Evolutionary conservation across 2,113 vertebrate genomes (phyloP).

Genomic region (Romanogobio albipinnatus): DNA sequence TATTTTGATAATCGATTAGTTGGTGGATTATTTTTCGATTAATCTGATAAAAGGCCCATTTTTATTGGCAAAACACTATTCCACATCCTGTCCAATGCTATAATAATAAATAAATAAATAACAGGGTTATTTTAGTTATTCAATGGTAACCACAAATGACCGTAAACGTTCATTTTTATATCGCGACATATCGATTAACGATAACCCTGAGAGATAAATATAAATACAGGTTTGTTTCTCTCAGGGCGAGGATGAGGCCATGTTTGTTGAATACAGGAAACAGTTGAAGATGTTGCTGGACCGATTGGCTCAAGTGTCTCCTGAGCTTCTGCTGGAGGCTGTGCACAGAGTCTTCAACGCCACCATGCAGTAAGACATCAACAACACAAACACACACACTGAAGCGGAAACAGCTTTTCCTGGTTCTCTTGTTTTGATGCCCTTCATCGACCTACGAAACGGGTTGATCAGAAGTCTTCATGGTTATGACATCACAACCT

Average conservation of each 20-base stretch:
- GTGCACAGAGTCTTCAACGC: conserved; percentile 89
- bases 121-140: too few relatives aligned
- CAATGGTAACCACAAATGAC: too few relatives aligned
- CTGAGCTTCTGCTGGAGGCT: conserved; percentile 90
- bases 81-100: too few relatives aligned
- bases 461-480: background rate
- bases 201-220: too few relatives aligned
- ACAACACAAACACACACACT: background rate
- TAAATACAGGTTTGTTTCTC: background rate
- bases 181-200: too few relatives aligned
- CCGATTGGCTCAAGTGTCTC: conserved; percentile 94
- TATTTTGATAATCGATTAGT: too few relatives aligned
- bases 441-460: background rate
- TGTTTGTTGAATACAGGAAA: conserved; percentile 99
- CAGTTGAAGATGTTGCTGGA: conserved; percentile 95
- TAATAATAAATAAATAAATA: too few relatives aligned
- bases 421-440: background rate
- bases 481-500: background rate
- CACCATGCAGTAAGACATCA: conserved; percentile 84
- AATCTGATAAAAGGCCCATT: too few relatives aligned
- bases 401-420: background rate
- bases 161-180: too few relatives aligned
- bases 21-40: too few relatives aligned
- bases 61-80: too few relatives aligned
- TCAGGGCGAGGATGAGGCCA: conserved; percentile 97